Percentiles rank a stretch among this genome's conserved stretches.
Conservation (phyloP, 2,888 invertebrate genomes). For the Nephrotoma guestfalica region DNA sequence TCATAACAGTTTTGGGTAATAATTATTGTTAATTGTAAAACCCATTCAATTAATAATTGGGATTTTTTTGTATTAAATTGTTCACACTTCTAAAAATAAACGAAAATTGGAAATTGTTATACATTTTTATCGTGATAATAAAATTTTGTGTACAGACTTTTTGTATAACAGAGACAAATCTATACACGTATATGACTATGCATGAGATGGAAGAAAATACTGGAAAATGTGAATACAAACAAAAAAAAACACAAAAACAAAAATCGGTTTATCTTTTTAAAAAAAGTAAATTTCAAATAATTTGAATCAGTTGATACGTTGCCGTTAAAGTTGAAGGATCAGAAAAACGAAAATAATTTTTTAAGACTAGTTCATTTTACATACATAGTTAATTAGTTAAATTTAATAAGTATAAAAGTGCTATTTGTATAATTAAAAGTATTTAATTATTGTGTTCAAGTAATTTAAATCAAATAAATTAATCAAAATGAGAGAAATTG, state of each 20-base stretch:
- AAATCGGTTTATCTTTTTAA: neutral
- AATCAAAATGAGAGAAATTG: constrained; percentile 64
- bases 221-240: neutral
- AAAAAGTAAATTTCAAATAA: neutral
- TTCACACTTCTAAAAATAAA: neutral
- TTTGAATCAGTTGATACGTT: neutral
- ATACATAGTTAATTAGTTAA: neutral
- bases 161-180: neutral
- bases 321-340: neutral
- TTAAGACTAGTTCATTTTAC: neutral
- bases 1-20: neutral
- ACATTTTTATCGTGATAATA: neutral
- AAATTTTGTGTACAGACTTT: neutral
- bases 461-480: neutral
- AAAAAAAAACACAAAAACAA: neutral
- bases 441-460: neutral
- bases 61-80: neutral
- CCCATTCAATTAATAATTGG: neutral
- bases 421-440: neutral
- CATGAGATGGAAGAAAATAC: neutral
- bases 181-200: neutral
- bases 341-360: neutral
- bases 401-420: neutral
- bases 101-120: neutral
- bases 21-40: neutral